Percentiles rank a stretch among this genome's conserved stretches.
Evolutionary conservation across 2,797 vertebrate species (phyloP).

Genomic region (Parauchenoglanis ngamensis): DNA sequence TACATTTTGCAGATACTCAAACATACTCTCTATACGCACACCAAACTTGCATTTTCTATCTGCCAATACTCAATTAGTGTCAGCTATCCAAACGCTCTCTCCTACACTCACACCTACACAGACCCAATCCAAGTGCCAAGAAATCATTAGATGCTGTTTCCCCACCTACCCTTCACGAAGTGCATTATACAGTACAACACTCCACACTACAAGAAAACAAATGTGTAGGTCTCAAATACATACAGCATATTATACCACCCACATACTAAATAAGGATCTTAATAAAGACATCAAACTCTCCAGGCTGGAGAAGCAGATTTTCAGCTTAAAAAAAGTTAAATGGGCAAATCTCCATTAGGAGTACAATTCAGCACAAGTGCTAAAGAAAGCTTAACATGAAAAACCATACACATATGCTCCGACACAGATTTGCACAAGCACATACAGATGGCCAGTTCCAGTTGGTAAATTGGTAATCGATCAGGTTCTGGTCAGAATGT

Average conservation of each 20-base stretch:
- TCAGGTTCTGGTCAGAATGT: slow-evolving; percentile 10
- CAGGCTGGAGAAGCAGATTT: neutral
- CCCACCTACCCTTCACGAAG: slow-evolving; percentile 23
- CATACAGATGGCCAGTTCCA: neutral
- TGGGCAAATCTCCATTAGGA: neutral
- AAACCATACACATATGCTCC: neutral
- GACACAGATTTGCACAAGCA: neutral
- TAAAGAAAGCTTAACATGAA: neutral
- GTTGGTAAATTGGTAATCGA: neutral
- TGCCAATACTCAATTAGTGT: slow-evolving; percentile 57
- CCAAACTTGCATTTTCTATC: slow-evolving; percentile 39
- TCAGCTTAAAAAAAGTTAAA: neutral
- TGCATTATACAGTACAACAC: slow-evolving; percentile 20
- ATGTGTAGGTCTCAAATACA: neutral
- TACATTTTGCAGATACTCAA: slow-evolving; percentile 41
- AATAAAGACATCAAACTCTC: slow-evolving; percentile 24
- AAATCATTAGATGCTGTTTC: slow-evolving; percentile 38
- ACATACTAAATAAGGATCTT: neutral
- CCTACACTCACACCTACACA: slow-evolving; percentile 40
- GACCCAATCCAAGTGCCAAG: slow-evolving; percentile 36
- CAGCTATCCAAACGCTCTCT: slow-evolving; percentile 50
- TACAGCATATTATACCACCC: neutral
- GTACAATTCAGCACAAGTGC: neutral
- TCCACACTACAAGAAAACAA: neutral
- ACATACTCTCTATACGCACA: slow-evolving; percentile 12